Evolutionary conservation across 2,888 invertebrate genomes (phyloP).

Genomic region (Drosophila niveifrons): DNA sequence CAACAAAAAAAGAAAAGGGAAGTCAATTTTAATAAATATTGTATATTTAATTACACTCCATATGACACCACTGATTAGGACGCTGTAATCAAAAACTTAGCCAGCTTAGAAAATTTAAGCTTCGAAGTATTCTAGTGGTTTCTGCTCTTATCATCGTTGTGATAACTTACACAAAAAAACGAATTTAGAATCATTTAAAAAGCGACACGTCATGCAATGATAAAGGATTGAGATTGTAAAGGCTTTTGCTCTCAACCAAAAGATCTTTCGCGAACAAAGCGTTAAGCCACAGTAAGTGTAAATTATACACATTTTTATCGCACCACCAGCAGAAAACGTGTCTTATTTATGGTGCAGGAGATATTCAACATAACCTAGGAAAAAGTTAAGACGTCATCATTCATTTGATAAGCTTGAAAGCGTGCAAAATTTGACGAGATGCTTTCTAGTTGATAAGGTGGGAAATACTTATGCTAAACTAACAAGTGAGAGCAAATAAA

Average conservation of each 20-base stretch:
- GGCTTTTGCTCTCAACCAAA: background rate
- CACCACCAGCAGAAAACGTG: background rate
- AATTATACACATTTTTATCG: background rate
- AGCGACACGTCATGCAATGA: background rate
- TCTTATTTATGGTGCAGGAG: background rate
- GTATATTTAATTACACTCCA: background rate
- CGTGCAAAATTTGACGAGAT: conserved; percentile 6
- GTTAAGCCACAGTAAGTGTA: background rate
- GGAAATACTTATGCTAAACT: conserved; percentile 26
- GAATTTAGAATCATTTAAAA: background rate
- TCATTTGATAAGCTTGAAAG: conserved; percentile 9
- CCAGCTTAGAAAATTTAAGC: background rate
- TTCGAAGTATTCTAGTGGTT: background rate
- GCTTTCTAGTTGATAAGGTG: conserved; percentile 27
- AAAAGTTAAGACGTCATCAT: conserved; percentile 16
- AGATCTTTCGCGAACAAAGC: background rate
- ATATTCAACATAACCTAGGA: background rate
- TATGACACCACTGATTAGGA: background rate
- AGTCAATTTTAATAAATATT: too few relatives aligned
- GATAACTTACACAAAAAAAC: background rate
- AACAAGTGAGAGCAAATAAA: conserved; percentile 13
- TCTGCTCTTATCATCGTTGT: background rate
- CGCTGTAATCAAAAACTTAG: background rate
- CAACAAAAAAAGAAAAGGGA: too few relatives aligned
- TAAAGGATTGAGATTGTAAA: background rate